Evolutionary conservation across 64 coral and sea anemone species (phyloP).

Genomic region (Montipora capricornis): DNA sequence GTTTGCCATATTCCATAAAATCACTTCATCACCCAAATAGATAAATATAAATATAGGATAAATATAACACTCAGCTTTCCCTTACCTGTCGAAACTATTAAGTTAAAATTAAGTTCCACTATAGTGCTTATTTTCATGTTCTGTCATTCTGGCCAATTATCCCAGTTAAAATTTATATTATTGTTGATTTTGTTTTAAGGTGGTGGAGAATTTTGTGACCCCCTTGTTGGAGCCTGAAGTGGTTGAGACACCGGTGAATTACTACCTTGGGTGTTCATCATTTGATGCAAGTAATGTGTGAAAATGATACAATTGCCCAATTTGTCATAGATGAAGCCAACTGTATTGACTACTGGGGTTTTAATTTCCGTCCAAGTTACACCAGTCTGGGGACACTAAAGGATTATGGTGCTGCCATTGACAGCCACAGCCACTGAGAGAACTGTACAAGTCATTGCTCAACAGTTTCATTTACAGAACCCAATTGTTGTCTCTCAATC

Average conservation of each 20-base stretch:
- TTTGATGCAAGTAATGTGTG: background rate
- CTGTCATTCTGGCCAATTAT: too few relatives aligned
- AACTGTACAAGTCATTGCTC: constrained; percentile 37
- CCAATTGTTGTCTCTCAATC: constrained; percentile 17
- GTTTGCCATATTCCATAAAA: too few relatives aligned
- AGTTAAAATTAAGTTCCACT: too few relatives aligned
- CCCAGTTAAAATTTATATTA: too few relatives aligned
- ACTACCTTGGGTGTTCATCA: background rate
- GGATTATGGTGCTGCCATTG: background rate
- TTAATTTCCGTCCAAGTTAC: constrained; percentile 62
- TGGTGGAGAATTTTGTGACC: too few relatives aligned
- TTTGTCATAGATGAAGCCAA: constrained; percentile 75
- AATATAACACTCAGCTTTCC: too few relatives aligned
- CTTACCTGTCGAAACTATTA: too few relatives aligned
- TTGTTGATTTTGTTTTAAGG: too few relatives aligned
- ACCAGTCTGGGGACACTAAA: constrained; percentile 25
- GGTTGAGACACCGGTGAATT: background rate
- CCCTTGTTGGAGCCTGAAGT: background rate
- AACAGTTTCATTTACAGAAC: background rate
- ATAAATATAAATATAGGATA: too few relatives aligned
- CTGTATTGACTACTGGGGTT: constrained; percentile 71
- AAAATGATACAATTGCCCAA: constrained; percentile 3
- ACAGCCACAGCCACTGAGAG: constrained; percentile 58
- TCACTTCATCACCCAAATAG: too few relatives aligned
- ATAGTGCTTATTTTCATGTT: too few relatives aligned